Percentiles rank a stretch among this genome's conserved stretches.
These are phyloP conservation scores for Lutraria lutraria DNA, from an alignment of 2,888 invertebrate species.

Conservation along the genomic window DNA sequence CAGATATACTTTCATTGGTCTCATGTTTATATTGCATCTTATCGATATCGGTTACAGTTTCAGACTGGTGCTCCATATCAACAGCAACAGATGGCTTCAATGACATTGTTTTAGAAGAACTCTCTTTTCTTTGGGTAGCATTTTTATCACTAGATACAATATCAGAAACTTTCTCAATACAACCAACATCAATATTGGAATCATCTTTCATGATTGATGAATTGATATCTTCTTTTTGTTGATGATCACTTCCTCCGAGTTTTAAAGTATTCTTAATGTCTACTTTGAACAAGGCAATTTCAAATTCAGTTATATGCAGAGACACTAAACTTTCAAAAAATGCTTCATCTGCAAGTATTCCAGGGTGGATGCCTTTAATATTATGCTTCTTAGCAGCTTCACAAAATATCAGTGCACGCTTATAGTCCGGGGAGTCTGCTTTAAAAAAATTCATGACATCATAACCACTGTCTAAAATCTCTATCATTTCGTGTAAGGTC, in stretches of 20 bases:
- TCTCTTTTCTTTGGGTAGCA: too few species aligned
- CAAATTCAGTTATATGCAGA: conserved; percentile 13
- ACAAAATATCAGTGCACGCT: conserved; percentile 21
- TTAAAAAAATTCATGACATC: not conserved
- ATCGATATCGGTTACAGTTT: too few species aligned
- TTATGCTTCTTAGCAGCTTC: conserved; percentile 15
- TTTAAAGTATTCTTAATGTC: conserved; percentile 1
- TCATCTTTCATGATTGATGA: not conserved
- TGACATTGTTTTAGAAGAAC: too few species aligned
- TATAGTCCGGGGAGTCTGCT: not conserved
- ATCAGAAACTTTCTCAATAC: not conserved
- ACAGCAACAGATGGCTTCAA: too few species aligned
- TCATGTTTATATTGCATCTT: too few species aligned
- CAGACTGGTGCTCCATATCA: too few species aligned
- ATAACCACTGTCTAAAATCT: conserved; percentile 7
- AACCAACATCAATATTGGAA: not conserved
- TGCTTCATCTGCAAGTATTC: not conserved
- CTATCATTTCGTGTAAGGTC: conserved; percentile 23
- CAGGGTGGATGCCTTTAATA: not conserved
- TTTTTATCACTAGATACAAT: too few species aligned
- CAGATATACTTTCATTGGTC: too few species aligned
- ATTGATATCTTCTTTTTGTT: too few species aligned
- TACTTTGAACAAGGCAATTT: not conserved
- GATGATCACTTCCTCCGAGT: not conserved
- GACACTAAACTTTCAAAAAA: conserved; percentile 29